A percentile compares a stretch with the other conserved stretches of the same genome.
phyloP scores from a whole-genome alignment of 1,140 invertebrate genomes.

The Drosophila arawakana region DNA sequence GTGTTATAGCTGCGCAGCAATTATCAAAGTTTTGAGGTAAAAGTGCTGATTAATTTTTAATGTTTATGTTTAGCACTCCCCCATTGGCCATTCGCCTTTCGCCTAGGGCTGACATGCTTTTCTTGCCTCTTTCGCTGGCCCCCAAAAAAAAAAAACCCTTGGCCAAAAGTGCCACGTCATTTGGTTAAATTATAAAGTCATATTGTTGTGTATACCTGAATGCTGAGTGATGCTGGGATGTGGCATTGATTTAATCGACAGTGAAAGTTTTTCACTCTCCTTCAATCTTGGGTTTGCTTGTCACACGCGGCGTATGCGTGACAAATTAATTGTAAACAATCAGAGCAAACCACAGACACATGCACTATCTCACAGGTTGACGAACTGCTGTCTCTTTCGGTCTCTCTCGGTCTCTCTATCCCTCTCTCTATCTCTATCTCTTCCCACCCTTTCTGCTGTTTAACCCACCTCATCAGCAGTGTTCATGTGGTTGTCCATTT shows the following conservation, averaged over 20 bases:
- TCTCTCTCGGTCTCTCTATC: neutral
- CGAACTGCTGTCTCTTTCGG: neutral
- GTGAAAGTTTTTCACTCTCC: conserved; percentile 6
- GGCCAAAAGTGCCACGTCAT: conserved; percentile 54
- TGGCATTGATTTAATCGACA: conserved; percentile 35
- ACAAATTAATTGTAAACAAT: conserved; percentile 54
- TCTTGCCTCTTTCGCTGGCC: neutral
- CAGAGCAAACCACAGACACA: conserved; percentile 4
- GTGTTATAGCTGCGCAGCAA: conserved; percentile 56
- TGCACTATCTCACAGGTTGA: neutral
- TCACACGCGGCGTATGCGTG: conserved; percentile 30
- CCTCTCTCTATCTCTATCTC: neutral
- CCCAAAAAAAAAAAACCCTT: neutral
- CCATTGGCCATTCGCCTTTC: neutral
- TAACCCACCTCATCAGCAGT: conserved; percentile 65
- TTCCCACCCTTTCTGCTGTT: conserved; percentile 2
- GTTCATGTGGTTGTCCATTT: conserved; percentile 49
- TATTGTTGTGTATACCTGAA: conserved; percentile 37
- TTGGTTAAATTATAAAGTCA: conserved; percentile 76
- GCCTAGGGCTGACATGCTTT: neutral
- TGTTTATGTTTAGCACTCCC: conserved; percentile 66
- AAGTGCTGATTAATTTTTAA: conserved; percentile 83
- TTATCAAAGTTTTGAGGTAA: conserved; percentile 76
- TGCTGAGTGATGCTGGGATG: neutral
- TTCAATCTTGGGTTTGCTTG: neutral